Evolutionary conservation across 2,113 vertebrate species (phyloP).

Genomic region (Electrona antarctica): DNA sequence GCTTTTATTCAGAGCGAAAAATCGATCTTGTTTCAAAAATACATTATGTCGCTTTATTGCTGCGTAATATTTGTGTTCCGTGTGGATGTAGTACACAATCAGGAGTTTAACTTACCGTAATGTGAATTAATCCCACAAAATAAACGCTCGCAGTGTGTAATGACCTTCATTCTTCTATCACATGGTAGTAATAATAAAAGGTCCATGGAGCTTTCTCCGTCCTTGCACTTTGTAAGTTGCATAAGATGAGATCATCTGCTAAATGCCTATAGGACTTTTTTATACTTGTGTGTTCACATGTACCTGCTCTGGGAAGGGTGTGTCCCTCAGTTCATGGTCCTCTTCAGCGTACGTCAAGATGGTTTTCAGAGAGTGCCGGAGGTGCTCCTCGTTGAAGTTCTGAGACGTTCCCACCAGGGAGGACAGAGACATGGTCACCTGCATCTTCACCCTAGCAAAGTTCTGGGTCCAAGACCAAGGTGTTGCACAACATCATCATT

Average conservation of each 20-base stretch:
- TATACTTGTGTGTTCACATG: no score
- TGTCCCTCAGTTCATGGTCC: slow-evolving; percentile 87
- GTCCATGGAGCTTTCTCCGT: no score
- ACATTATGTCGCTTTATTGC: no score
- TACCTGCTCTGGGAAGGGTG: slow-evolving; percentile 89
- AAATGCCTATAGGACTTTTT: neutral
- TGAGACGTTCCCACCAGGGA: slow-evolving; percentile 88
- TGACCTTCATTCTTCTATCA: neutral
- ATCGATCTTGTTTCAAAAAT: no score
- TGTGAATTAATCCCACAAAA: no score
- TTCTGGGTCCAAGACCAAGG: slow-evolving; percentile 74
- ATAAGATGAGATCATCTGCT: no score
- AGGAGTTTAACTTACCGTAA: no score
- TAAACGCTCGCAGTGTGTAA: neutral
- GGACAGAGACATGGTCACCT: slow-evolving; percentile 93
- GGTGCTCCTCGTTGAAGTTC: slow-evolving; percentile 89
- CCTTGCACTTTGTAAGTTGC: no score
- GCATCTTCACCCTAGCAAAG: slow-evolving; percentile 95
- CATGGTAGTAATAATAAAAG: neutral
- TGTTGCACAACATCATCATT: neutral
- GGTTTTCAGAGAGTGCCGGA: slow-evolving; percentile 89
- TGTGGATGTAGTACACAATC: no score
- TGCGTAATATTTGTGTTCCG: no score
- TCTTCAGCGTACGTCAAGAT: slow-evolving; percentile 91
- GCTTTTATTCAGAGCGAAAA: no score